Base-by-base conservation (phyloP, 2,888 invertebrate species). In the Ornithoptera alexandrae region DNA sequence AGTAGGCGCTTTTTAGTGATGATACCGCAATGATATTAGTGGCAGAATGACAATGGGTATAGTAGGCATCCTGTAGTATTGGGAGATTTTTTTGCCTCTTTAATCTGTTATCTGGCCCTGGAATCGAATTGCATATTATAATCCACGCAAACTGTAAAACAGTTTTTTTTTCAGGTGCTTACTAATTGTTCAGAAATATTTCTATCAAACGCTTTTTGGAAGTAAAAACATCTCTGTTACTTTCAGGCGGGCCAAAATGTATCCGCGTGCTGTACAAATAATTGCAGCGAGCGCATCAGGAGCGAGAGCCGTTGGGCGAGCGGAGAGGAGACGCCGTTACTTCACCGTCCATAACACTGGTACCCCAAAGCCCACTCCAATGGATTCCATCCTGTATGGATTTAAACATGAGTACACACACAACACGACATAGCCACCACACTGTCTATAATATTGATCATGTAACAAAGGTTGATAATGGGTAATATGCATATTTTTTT, bases 291-390 rank as follows among this genome's bases (percentile, higher is more conserved):
- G 71, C 81, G 90, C 0, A 69, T 70, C n/a, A 79, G 78, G 0
- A 72, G 72, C 18, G 80, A 79, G 3, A 67, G 71, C 1, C 81
- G 79, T 0, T 87, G 88, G 86, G 80, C 76, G 24, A 84, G 81
- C 75, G 82, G 84, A 10, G 92, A 92, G 70, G 80, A 84, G 68
- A 92, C 91, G 30, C 92, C 92, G 0, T 79, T 92, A 0, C 81
- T 92, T 0, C 88, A 83, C 63, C 84, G 87, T 15, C 90, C 91
- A 83, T 92, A 92, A 86, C 92, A 83, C 74, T 76, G 85, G 86
- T 76, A 72, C 65, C 65, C 67, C 60, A 72, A 76, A 72, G 74
- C 83, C 75, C 79, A 79, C 72, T 80, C 76, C 76, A 78, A 77
- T 70, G 71, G 72, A 56, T 73, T 76, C 60, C 76, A 78, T 71